These are phyloP conservation scores for Ennomos fuscantarius DNA, from an alignment of 2,888 invertebrate species.

Conservation along the genomic window DNA sequence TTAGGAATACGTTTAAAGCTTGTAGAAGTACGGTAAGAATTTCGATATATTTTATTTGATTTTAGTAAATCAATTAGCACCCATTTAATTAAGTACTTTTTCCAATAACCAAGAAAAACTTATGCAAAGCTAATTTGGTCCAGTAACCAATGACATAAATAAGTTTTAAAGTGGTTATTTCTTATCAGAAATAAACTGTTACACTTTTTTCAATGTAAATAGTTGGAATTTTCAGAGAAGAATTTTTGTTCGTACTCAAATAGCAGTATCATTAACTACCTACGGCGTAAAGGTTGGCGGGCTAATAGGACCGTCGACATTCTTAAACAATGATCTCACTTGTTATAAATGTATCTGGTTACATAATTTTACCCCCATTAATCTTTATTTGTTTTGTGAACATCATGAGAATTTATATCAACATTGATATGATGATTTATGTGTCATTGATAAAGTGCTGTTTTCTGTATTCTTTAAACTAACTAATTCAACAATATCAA, in stretches of 20 bases:
- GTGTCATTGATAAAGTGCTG: too few species aligned
- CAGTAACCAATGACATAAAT: conserved; percentile 24
- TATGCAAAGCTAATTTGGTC: conserved; percentile 19
- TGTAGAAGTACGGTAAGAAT: conserved; percentile 8
- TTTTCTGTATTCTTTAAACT: too few species aligned
- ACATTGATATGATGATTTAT: too few species aligned
- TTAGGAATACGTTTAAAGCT: background rate
- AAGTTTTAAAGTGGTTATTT: conserved; percentile 15
- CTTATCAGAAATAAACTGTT: conserved; percentile 19
- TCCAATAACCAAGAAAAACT: conserved; percentile 19
- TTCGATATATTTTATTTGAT: conserved; percentile 12
- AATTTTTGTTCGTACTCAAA: conserved; percentile 8
- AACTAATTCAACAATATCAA: too few species aligned
- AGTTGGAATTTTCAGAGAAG: conserved; percentile 11
- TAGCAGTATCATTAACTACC: background rate
- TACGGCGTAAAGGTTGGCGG: too few species aligned
- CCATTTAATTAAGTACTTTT: conserved; percentile 14
- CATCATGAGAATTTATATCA: too few species aligned
- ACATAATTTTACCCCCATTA: too few species aligned
- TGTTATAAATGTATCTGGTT: background rate
- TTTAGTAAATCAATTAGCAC: conserved; percentile 24
- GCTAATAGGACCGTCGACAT: background rate
- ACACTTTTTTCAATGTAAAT: conserved; percentile 21
- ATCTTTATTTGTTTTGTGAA: too few species aligned
- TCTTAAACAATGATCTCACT: conserved; percentile 3